Percentiles rank a stretch among this genome's conserved stretches.
Conservation (phyloP, 2,797 vertebrate genomes). For the Lepilemur septentrionalis region DNA sequence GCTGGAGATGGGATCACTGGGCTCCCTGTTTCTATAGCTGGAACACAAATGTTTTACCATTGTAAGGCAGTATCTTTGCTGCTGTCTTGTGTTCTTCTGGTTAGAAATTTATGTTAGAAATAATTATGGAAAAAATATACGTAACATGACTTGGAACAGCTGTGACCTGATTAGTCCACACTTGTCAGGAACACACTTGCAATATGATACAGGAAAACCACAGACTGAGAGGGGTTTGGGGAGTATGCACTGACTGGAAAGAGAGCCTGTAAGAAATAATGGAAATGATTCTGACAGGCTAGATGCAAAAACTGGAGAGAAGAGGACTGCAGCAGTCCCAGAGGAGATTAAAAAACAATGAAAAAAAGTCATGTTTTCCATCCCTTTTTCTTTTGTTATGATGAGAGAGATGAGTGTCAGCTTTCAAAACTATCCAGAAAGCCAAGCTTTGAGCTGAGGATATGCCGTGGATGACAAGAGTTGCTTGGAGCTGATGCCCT, state of each 20-base stretch:
- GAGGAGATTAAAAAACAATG: neutral
- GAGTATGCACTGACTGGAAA: neutral
- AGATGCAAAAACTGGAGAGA: neutral
- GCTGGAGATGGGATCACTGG: neutral
- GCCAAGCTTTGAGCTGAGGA: neutral
- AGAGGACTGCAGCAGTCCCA: neutral
- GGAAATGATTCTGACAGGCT: neutral
- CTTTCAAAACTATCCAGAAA: constrained; percentile 23
- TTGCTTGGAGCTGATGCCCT: neutral
- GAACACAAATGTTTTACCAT: constrained; percentile 28
- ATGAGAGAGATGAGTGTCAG: neutral
- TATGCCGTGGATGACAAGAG: neutral
- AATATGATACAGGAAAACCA: neutral
- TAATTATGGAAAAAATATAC: constrained; percentile 33
- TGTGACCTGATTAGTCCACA: constrained; percentile 16
- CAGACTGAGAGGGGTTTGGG: neutral
- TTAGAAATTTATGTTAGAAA: constrained; percentile 47
- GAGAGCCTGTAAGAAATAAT: neutral
- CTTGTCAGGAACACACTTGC: neutral
- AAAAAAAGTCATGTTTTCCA: neutral
- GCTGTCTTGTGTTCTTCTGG: neutral
- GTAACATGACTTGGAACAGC: neutral
- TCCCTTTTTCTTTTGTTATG: neutral
- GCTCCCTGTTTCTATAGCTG: neutral
- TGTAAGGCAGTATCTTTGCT: neutral